phyloP scores from a whole-genome alignment of 2,888 invertebrate genomes.

The Orthosia gracilis region DNA sequence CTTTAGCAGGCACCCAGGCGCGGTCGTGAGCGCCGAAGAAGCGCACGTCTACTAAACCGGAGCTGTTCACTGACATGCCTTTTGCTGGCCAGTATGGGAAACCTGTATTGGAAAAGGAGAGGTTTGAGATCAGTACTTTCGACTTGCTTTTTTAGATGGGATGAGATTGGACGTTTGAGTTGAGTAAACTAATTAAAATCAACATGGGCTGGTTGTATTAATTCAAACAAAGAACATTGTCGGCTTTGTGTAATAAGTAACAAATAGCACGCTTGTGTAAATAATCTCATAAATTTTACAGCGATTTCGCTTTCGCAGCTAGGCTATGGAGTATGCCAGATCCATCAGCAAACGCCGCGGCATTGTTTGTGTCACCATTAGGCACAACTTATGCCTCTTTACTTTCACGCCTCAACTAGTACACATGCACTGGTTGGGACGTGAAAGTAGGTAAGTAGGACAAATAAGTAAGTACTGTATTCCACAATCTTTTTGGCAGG shows the following conservation, averaged over 20 bases:
- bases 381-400: not conserved
- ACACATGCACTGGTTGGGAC: not conserved
- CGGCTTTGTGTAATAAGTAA: too few species aligned
- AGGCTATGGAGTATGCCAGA: not conserved
- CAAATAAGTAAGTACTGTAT: not conserved
- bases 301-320: not conserved
- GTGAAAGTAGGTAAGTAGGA: not conserved
- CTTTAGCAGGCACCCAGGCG: conserved; percentile 96
- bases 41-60: conserved; percentile 95
- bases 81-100: conserved; percentile 99
- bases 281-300: not conserved
- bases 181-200: not conserved
- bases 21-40: conserved; percentile 99
- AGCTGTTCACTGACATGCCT: conserved; percentile 93
- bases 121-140: not conserved
- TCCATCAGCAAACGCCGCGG: too few species aligned
- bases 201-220: too few species aligned
- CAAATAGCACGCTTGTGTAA: not conserved
- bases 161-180: not conserved
- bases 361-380: too few species aligned
- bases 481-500: not conserved
- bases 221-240: too few species aligned
- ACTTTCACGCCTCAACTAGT: too few species aligned
- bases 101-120: conserved; percentile 81
- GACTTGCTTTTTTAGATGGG: not conserved